A percentile compares a stretch with the other conserved stretches of the same genome.
phyloP scores from a whole-genome alignment of 2,797 vertebrate species.

The Macroramphosus scolopax region DNA sequence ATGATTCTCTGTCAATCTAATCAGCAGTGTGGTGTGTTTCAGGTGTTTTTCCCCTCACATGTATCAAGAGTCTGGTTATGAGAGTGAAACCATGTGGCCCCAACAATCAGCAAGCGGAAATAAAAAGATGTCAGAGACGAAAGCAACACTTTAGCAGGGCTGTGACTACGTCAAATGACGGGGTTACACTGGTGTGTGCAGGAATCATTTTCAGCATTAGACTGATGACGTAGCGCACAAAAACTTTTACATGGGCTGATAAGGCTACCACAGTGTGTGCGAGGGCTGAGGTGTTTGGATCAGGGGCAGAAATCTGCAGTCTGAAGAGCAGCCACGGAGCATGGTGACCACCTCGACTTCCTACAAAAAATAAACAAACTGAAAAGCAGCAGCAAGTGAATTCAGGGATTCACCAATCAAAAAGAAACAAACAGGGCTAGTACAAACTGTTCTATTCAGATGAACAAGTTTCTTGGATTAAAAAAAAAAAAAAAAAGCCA shows the following conservation, averaged over 20 bases:
- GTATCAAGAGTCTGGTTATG: constrained; percentile 53
- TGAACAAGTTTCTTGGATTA: constrained; percentile 64
- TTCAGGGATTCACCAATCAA: constrained; percentile 7
- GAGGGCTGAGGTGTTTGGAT: constrained; percentile 19
- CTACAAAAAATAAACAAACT: too few species aligned
- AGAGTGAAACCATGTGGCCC: constrained; percentile 57
- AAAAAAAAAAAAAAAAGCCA: constrained; percentile 36
- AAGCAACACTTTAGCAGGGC: constrained; percentile 23
- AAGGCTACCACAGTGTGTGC: too few species aligned
- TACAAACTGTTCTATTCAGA: constrained; percentile 44
- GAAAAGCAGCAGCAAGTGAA: neutral
- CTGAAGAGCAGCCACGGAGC: too few species aligned
- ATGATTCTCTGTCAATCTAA: constrained; percentile 30
- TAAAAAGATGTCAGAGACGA: constrained; percentile 67
- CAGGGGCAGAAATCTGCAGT: constrained; percentile 19
- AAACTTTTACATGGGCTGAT: too few species aligned
- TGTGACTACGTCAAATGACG: constrained; percentile 24
- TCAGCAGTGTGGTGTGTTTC: constrained; percentile 31
- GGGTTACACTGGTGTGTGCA: constrained; percentile 5
- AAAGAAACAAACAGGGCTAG: too few species aligned
- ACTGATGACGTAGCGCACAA: too few species aligned
- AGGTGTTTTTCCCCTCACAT: constrained; percentile 42
- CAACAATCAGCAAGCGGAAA: constrained; percentile 54
- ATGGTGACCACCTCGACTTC: too few species aligned
- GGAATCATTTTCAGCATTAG: too few species aligned